Percentiles rank a stretch among this genome's conserved stretches.
These are phyloP conservation scores for Distichodus sexfasciatus DNA, from an alignment of 2,797 vertebrate species.

Conservation along the genomic window DNA sequence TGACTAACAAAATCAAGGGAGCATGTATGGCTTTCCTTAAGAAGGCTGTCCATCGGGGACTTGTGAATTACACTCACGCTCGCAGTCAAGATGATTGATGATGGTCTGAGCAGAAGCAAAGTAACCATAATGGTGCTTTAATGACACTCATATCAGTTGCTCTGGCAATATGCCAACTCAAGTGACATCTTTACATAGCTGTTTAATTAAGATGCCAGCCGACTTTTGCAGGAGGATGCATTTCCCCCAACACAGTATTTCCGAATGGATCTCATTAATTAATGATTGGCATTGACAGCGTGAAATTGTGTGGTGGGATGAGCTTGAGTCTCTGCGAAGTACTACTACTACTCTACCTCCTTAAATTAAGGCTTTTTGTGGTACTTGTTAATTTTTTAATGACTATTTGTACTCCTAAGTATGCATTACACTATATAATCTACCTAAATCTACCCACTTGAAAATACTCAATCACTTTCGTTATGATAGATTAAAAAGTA, in stretches of 20 bases:
- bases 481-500: no score
- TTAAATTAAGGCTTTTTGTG: no score
- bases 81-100: conserved; percentile 44
- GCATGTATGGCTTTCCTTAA: conserved; percentile 6
- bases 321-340: conserved; percentile 3
- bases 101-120: conserved; percentile 43
- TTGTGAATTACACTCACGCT: conserved; percentile 51
- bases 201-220: conserved; percentile 35
- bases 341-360: no score
- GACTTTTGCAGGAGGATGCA: conserved; percentile 20
- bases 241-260: conserved; percentile 26
- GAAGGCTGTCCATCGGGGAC: conserved; percentile 28
- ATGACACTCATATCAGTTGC: conserved; percentile 47
- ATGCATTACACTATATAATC: no score
- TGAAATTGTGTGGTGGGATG: conserved; percentile 13
- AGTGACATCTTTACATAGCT: conserved; percentile 34
- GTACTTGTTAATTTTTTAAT: no score
- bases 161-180: conserved; percentile 36
- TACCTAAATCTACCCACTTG: no score
- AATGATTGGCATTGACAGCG: conserved; percentile 9
- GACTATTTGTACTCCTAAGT: no score
- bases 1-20: conserved; percentile 25
- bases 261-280: conserved; percentile 36
- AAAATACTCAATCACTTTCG: no score
- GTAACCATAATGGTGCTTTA: conserved; percentile 52